Evolutionary conservation across 2,888 invertebrate genomes (phyloP).

Genomic region (Coenonympha glycerion): DNA sequence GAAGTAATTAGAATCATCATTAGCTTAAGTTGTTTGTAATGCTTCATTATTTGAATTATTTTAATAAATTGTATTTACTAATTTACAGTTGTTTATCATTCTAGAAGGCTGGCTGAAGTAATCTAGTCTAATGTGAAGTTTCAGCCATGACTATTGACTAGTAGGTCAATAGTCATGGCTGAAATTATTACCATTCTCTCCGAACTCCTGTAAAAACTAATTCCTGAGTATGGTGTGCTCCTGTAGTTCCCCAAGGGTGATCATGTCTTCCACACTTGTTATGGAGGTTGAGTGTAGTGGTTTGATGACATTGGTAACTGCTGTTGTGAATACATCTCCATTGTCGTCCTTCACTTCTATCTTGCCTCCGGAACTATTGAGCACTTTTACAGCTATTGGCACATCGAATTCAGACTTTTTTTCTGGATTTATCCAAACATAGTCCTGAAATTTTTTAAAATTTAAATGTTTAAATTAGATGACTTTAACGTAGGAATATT

Average conservation of each 20-base stretch:
- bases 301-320: constrained; percentile 78
- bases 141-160: too few relatives aligned
- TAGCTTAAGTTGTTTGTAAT: constrained; percentile 69
- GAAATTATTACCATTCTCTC: too few relatives aligned
- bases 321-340: constrained; percentile 81
- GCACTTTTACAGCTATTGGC: constrained; percentile 88
- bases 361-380: constrained; percentile 83
- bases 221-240: constrained; percentile 95
- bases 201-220: too few relatives aligned
- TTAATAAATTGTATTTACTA: constrained; percentile 69
- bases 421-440: constrained; percentile 90
- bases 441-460: constrained; percentile 80
- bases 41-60: constrained; percentile 63
- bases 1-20: constrained; percentile 63
- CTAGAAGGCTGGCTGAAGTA: not conserved
- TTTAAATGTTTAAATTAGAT: too few relatives aligned
- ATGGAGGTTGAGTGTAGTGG: constrained; percentile 87
- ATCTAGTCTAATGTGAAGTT: too few relatives aligned
- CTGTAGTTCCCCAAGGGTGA: constrained; percentile 93
- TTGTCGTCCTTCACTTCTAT: constrained; percentile 90
- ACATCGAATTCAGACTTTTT: constrained; percentile 85
- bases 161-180: too few relatives aligned
- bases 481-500: too few relatives aligned
- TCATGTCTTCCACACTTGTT: constrained; percentile 95
- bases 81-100: constrained; percentile 32